Percentiles rank a stretch among this genome's conserved stretches.
phyloP scores from a whole-genome alignment of 2,888 invertebrate genomes.

The Chymomyza caudatula region DNA sequence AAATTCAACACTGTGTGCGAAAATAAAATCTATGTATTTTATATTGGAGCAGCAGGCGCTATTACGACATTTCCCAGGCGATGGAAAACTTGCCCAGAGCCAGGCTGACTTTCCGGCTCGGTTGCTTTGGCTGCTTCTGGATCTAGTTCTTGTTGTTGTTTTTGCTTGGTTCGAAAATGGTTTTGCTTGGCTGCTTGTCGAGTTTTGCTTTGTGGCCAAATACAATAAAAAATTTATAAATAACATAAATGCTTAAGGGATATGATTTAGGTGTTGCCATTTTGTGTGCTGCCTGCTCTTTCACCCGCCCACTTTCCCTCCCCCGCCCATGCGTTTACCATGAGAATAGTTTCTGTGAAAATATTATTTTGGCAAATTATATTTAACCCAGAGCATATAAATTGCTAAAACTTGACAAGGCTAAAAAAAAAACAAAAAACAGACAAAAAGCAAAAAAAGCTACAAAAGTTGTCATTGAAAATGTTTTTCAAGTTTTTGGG shows the following conservation, averaged over 20 bases:
- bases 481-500: slow-evolving; percentile 6
- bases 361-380: slow-evolving; percentile 33
- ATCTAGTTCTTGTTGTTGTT: too few species aligned
- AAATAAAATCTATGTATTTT: slow-evolving; percentile 51
- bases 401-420: slow-evolving; percentile 40
- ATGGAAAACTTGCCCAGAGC: slow-evolving; percentile 9
- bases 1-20: slow-evolving; percentile 14
- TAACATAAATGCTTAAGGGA: slow-evolving; percentile 65
- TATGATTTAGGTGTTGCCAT: slow-evolving; percentile 60
- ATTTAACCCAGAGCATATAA: slow-evolving; percentile 43
- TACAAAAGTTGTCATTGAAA: slow-evolving; percentile 67
- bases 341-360: background rate
- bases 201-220: slow-evolving; percentile 17
- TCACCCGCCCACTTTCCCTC: background rate
- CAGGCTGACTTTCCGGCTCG: background rate
- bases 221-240: slow-evolving; percentile 60
- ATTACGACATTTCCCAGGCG: slow-evolving; percentile 66
- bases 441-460: slow-evolving; percentile 20
- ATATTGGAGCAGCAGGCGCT: slow-evolving; percentile 53
- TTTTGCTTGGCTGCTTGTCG: background rate
- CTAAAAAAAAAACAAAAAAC: background rate
- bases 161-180: background rate
- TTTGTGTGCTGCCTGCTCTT: background rate
- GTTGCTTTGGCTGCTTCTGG: background rate
- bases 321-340: background rate